Evolutionary conservation across 2,113 vertebrate genomes (phyloP).

Genomic region (Leptobrachium ailaonicum): DNA sequence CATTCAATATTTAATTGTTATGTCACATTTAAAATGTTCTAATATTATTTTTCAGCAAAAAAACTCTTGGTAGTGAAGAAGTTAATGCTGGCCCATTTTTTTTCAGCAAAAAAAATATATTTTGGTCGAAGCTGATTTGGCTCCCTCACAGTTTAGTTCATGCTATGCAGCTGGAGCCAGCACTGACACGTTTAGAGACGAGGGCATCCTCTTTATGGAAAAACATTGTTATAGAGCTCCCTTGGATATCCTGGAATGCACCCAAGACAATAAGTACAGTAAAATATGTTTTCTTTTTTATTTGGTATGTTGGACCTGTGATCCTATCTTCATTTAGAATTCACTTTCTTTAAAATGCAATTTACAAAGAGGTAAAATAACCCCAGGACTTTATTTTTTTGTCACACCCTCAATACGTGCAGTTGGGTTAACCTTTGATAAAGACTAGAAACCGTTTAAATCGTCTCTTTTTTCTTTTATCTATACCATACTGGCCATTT

Average conservation of each 20-base stretch:
- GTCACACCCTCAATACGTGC: slow-evolving; percentile 20
- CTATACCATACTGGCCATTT: slow-evolving; percentile 38
- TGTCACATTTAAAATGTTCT: no score
- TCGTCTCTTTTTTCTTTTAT: slow-evolving; percentile 33
- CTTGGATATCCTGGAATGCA: not conserved
- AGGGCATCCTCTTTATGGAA: no score
- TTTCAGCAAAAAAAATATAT: no score
- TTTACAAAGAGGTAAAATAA: slow-evolving; percentile 51
- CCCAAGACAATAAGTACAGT: slow-evolving; percentile 16
- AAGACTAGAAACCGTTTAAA: slow-evolving; percentile 42
- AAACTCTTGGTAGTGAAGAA: no score
- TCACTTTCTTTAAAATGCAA: slow-evolving; percentile 53
- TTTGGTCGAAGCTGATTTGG: no score
- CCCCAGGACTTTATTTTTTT: slow-evolving; percentile 51
- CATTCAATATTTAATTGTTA: no score
- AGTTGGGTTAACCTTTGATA: slow-evolving; percentile 49
- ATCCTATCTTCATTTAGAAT: slow-evolving; percentile 53
- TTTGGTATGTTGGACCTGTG: slow-evolving; percentile 42
- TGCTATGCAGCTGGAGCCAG: no score
- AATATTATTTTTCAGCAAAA: no score
- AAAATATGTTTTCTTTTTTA: slow-evolving; percentile 16
- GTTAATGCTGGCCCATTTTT: no score
- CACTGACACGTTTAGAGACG: no score
- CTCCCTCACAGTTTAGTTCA: no score
- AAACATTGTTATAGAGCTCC: no score